A percentile compares a stretch with the other conserved stretches of the same genome.
phyloP scores from a whole-genome alignment of 2,113 vertebrate species.

The Aspidoscelis tigris region DNA sequence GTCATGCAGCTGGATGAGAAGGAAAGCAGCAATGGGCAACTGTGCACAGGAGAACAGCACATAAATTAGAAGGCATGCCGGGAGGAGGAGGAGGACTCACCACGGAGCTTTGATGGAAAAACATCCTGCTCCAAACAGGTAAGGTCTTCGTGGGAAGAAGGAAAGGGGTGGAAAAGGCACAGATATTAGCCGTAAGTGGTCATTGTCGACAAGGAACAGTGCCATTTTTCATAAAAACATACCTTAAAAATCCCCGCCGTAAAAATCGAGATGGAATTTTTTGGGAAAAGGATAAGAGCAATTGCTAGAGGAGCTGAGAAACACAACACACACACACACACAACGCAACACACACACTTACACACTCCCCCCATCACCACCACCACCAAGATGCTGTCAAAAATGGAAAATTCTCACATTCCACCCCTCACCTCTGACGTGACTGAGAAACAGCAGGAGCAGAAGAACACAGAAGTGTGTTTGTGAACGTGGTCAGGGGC shows the following conservation, averaged over 20 bases:
- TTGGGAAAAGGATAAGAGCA: background rate
- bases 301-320: too few species aligned
- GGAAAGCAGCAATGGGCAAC: conserved; percentile 48
- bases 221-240: conserved; percentile 44
- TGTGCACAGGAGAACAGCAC: conserved; percentile 71
- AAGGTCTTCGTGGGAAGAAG: conserved; percentile 89
- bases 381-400: background rate
- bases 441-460: background rate
- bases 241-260: background rate
- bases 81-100: conserved; percentile 86
- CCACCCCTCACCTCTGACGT: too few species aligned
- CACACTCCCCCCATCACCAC: too few species aligned
- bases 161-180: conserved; percentile 83
- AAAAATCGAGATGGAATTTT: background rate
- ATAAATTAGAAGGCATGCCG: conserved; percentile 83
- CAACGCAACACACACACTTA: too few species aligned
- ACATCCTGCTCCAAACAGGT: conserved; percentile 99
- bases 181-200: conserved; percentile 91
- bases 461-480: too few species aligned
- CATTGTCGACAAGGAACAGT: conserved; percentile 83
- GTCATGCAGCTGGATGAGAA: background rate
- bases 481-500: background rate
- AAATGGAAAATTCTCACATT: background rate
- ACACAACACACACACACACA: too few species aligned
- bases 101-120: conserved; percentile 99